Conservation (phyloP, 2,113 vertebrate genomes). For the Plestiodon gilberti region DNA sequence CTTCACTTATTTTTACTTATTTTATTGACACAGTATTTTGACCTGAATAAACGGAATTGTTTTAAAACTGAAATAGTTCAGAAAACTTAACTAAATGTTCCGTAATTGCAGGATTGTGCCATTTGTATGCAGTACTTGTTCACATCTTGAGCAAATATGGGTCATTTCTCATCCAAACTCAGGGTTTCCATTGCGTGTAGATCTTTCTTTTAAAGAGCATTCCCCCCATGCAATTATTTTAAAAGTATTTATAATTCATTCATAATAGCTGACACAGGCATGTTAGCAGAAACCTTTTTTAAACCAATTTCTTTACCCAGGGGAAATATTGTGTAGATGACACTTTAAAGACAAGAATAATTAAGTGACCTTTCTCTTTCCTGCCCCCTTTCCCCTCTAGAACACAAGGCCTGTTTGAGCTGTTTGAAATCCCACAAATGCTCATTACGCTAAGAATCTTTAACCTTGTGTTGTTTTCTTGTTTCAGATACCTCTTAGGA, state of each 20-base stretch:
- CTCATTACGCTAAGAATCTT: slow-evolving; percentile 75
- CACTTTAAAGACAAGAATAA: slow-evolving; percentile 73
- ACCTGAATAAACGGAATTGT: too few relatives aligned
- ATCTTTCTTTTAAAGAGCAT: slow-evolving; percentile 7
- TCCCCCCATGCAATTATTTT: slow-evolving; percentile 26
- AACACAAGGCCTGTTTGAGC: slow-evolving; percentile 67
- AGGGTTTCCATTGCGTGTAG: slow-evolving; percentile 29
- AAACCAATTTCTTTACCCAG: slow-evolving; percentile 68
- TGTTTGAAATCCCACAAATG: slow-evolving; percentile 68
- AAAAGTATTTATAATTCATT: slow-evolving; percentile 41
- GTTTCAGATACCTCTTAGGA: slow-evolving; percentile 73
- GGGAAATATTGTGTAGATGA: slow-evolving; percentile 66
- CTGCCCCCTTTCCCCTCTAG: slow-evolving; percentile 27
- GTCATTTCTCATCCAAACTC: background rate
- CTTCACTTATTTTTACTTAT: too few relatives aligned
- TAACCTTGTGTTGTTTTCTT: slow-evolving; percentile 60
- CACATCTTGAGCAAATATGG: background rate
- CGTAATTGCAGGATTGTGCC: background rate
- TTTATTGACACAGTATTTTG: too few relatives aligned
- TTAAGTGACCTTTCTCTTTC: slow-evolving; percentile 68
- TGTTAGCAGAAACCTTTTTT: slow-evolving; percentile 58
- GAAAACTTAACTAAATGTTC: background rate
- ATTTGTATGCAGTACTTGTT: background rate
- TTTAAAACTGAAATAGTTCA: background rate
- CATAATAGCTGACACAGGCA: slow-evolving; percentile 26